phyloP scores from a whole-genome alignment of 2,888 invertebrate species.

The Hyposoter didymator region DNA sequence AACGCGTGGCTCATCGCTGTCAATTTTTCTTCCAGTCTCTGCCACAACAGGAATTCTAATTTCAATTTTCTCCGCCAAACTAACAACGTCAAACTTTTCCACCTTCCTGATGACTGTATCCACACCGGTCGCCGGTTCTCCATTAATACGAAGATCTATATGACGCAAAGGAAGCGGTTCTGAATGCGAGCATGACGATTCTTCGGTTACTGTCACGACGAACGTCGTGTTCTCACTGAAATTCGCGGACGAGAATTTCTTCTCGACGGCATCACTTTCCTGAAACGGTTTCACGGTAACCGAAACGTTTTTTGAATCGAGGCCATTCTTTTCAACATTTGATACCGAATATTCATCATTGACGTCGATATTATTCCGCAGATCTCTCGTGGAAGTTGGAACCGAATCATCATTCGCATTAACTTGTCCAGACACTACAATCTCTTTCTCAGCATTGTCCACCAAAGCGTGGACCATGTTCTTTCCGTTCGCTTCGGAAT shows the following conservation, averaged over 20 bases:
- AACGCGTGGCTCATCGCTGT: background rate
- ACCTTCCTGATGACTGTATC: constrained; percentile 68
- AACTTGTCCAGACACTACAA: background rate
- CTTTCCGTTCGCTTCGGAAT: background rate
- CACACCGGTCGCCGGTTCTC: constrained; percentile 70
- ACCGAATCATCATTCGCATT: constrained; percentile 2
- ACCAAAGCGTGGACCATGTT: constrained; percentile 25
- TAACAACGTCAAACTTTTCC: constrained; percentile 70
- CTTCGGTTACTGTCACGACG: constrained; percentile 62
- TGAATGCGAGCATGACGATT: constrained; percentile 39
- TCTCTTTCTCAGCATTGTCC: constrained; percentile 21
- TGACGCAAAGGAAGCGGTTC: constrained; percentile 50
- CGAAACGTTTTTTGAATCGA: constrained; percentile 68
- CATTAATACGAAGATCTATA: constrained; percentile 75
- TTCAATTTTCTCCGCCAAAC: constrained; percentile 73
- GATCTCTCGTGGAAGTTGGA: background rate
- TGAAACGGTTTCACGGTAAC: constrained; percentile 59
- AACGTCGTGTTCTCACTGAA: constrained; percentile 42
- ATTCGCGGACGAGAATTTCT: background rate
- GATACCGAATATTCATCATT: background rate
- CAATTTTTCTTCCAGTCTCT: background rate
- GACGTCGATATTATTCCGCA: background rate
- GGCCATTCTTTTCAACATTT: background rate
- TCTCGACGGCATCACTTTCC: background rate
- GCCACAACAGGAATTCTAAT: constrained; percentile 68